Conservation (phyloP, 2,797 vertebrate genomes). For the Pangasius macronema region DNA sequence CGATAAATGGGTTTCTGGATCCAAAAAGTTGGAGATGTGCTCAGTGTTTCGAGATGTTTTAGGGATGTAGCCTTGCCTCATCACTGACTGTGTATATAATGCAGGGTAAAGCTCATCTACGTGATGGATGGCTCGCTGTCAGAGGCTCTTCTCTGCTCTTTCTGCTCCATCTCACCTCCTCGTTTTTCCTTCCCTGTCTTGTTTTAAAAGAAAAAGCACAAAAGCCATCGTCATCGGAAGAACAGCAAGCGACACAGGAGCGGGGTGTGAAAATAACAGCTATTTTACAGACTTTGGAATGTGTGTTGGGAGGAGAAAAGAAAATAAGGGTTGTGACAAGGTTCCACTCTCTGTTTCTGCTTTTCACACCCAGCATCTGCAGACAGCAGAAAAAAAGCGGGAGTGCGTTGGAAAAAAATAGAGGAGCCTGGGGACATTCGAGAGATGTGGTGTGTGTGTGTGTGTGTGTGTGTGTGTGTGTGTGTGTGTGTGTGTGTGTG, state of each 20-base stretch:
- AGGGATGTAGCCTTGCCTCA: not conserved
- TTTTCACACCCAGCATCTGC: not conserved
- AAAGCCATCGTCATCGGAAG: not conserved
- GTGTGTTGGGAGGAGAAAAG: not conserved
- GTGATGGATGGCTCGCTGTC: slow-evolving; percentile 22
- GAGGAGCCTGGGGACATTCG: not conserved
- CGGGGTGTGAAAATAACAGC: slow-evolving; percentile 23
- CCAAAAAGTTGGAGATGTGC: not conserved
- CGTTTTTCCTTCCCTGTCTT: not conserved
- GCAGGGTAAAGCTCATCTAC: not conserved
- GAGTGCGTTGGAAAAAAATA: not conserved
- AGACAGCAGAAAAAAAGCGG: not conserved
- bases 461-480: not conserved
- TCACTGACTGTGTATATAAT: slow-evolving; percentile 17
- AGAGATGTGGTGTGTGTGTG: not conserved
- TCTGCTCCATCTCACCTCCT: slow-evolving; percentile 15
- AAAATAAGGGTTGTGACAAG: not conserved
- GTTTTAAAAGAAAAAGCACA: not conserved
- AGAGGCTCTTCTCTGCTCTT: slow-evolving; percentile 8
- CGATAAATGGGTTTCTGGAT: not conserved
- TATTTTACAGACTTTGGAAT: slow-evolving; percentile 29
- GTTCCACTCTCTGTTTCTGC: not conserved
- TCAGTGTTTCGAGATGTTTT: not conserved
- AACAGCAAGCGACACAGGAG: slow-evolving; percentile 10
- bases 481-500: not conserved